These are phyloP conservation scores for Chrysopilus asiliformis DNA, from an alignment of 2,888 invertebrate genomes.

Conservation along the genomic window DNA sequence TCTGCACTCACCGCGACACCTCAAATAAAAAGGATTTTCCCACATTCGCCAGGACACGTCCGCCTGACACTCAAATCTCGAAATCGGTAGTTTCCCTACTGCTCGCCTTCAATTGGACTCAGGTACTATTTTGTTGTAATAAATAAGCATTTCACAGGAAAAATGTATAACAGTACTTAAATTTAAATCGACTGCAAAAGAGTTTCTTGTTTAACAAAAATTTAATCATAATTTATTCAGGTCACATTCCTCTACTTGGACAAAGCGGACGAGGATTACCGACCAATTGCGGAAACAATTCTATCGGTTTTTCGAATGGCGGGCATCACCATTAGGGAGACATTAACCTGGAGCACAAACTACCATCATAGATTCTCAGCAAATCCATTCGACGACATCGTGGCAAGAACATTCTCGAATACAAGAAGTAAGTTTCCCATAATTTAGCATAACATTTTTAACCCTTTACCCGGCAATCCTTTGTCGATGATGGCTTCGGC, in stretches of 20 bases:
- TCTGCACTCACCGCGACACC: slow-evolving; percentile 78
- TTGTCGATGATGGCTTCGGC: background rate
- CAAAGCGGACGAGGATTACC: slow-evolving; percentile 59
- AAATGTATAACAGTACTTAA: slow-evolving; percentile 2
- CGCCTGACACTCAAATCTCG: slow-evolving; percentile 87
- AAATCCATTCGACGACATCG: slow-evolving; percentile 75
- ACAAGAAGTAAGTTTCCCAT: slow-evolving; percentile 64
- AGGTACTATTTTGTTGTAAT: slow-evolving; percentile 58
- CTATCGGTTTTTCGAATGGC: slow-evolving; percentile 54
- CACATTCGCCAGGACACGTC: slow-evolving; percentile 83
- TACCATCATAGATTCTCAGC: slow-evolving; percentile 71
- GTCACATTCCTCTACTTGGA: slow-evolving; percentile 74
- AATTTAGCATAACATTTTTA: background rate
- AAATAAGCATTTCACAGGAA: too few species aligned
- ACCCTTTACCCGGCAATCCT: too few species aligned
- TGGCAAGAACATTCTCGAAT: slow-evolving; percentile 66
- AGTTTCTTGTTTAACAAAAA: background rate
- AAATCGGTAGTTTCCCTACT: slow-evolving; percentile 81
- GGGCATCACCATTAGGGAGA: slow-evolving; percentile 54
- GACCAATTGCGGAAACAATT: slow-evolving; percentile 66
- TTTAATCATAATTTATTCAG: slow-evolving; percentile 31
- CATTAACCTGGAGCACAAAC: slow-evolving; percentile 51
- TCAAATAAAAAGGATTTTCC: slow-evolving; percentile 79
- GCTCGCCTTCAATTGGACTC: slow-evolving; percentile 77
- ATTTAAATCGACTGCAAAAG: slow-evolving; percentile 3